Base-by-base conservation (phyloP, 2,113 vertebrate species). In the Glareola pratincola region DNA sequence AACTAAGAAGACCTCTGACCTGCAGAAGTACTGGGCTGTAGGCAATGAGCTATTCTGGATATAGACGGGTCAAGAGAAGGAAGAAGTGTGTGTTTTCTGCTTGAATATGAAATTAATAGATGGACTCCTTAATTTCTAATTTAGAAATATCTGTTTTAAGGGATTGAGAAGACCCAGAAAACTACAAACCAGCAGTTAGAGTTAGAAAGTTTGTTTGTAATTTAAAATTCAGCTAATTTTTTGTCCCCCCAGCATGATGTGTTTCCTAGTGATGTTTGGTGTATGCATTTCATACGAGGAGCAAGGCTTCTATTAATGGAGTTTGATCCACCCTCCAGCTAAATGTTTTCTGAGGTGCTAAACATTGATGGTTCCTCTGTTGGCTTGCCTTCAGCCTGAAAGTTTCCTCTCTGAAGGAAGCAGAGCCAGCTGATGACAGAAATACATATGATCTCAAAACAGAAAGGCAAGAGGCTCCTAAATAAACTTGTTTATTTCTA, bases 401-500 rank as follows among this genome's bases (percentile, higher is more conserved):
- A 66, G 57, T 60, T 88, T 78, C 92, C 90, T 74, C 69, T 94
- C 36, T 32, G 32, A 90, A 69, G 57, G 69, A 95, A 94, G 63
- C 62, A 60, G 53, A 97, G 48, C 64, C 66, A 91, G 94, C 64
- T 92, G 85, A 87, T 82, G 86, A 96, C 74, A 94, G 47, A 89
- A 95, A 79, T 68, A 87, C 0, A 1, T 29, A 66, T 11, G 12
- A 75, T 82, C 80, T 71, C 80, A 73, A 90, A 95, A 79, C 69
- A 77, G 82, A 91, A 94, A 96, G n/a, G 74, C 45, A 77, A 83
- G 74, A 90, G 37, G 13, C 57, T 95, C 87, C 81, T 95, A 96
- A 94, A 96, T 68, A 94, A 95, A 64, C 77, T 75, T 91, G 68
- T 96, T 97, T 91, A 93, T 88, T 90, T 81, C 74, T 54, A 82